These are phyloP conservation scores for Tor tambroides DNA, from an alignment of 2,113 vertebrate species.

Conservation along the genomic window DNA sequence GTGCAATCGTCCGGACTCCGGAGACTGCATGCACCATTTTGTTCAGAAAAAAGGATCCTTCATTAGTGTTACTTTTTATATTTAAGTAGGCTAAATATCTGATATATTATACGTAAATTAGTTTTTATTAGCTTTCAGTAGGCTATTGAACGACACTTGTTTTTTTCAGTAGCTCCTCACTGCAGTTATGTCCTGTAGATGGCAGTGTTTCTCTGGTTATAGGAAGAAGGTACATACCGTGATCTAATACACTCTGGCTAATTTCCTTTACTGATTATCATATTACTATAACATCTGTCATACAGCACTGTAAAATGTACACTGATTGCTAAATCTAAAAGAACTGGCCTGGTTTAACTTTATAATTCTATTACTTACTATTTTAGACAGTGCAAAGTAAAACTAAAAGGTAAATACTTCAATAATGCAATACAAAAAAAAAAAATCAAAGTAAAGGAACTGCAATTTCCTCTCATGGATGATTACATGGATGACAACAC, in stretches of 20 bases:
- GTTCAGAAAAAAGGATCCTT: not conserved
- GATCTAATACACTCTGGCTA: not conserved
- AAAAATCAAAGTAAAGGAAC: not conserved
- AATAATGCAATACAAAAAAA: not conserved
- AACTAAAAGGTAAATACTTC: not conserved
- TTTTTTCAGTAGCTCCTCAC: not conserved
- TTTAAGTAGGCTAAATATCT: not conserved
- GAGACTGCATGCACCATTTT: not conserved
- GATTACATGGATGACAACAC: not conserved
- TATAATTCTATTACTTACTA: not conserved
- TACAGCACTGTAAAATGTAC: not conserved
- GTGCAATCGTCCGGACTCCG: not conserved
- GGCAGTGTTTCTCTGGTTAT: slow-evolving; percentile 4
- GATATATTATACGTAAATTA: not conserved
- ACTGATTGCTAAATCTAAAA: not conserved
- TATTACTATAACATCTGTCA: not conserved
- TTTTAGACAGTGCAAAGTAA: not conserved
- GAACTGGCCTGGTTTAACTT: not conserved
- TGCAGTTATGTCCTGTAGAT: slow-evolving; percentile 8
- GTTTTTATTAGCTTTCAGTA: not conserved
- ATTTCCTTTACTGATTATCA: not conserved
- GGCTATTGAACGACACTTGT: not conserved
- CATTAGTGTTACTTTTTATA: not conserved
- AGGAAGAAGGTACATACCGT: not conserved
- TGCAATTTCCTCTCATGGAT: too few relatives aligned